Base-by-base conservation (phyloP, 2,888 invertebrate species). In the Heterodera filipjevi region DNA sequence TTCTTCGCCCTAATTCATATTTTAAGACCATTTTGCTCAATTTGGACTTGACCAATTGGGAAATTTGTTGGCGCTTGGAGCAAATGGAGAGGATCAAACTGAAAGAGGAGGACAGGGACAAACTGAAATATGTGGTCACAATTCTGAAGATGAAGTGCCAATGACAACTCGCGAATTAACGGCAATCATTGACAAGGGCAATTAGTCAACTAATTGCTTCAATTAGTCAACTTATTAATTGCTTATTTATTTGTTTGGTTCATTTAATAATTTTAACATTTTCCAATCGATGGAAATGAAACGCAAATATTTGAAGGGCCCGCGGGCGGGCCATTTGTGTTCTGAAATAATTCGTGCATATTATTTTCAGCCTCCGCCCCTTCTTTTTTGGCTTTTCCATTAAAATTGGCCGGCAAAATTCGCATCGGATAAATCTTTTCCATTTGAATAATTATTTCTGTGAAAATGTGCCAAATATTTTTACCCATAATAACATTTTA, bases 111-210 rank as follows among this genome's bases (percentile, higher is more conserved):
- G 68, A 68, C 35, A 6, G 19, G 19, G 68, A 32, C 33, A 19
- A 68, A 22, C 32, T 68, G 68, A 2, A 22, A 6, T 68, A 68
- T 35, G 68, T 68, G 68, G 16, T 68, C 68, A 35, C 33, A 32
- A 68, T 68, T 33, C 22, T 68, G 33, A 68, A 68, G 35, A 19
- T 68, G 33, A 68, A 68, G 6, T 68, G 68, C 33, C 33, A 27
- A 68, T 3, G 59, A 27, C 59, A 5, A 53, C 53, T 19, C 5
- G 22, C 53, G 5, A 5, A 19, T 22, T 16, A n/a, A n/a, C n/a
- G n/a, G n/a, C n/a, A n/a, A n/a, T n/a, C n/a, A n/a, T n/a, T n/a
- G n/a, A 14, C 19, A 14, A 16, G 16, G 39, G 8, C 39, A 39
- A 39, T 39, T 6, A 39, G 39, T 10, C 39, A 39, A 39, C 12